A percentile compares a stretch with the other conserved stretches of the same genome.
These are phyloP conservation scores for Oceanites oceanicus DNA, from an alignment of 2,113 vertebrate species.

Conservation along the genomic window DNA sequence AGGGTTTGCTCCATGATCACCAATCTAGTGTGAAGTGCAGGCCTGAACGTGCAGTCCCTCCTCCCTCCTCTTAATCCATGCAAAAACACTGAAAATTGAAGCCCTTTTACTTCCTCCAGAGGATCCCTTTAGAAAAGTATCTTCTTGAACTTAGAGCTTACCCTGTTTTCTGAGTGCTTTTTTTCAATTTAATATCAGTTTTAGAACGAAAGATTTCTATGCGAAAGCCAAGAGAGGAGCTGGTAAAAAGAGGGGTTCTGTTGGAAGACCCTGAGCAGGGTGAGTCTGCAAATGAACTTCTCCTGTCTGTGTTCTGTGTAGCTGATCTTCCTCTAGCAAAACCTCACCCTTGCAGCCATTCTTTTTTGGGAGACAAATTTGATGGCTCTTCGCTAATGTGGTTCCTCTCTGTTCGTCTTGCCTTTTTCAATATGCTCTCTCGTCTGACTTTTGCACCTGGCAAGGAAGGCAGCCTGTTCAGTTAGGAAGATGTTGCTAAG, in stretches of 20 bases:
- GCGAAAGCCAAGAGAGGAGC: slow-evolving; percentile 94
- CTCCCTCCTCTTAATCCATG: background rate
- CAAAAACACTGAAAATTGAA: background rate
- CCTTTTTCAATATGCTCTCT: background rate
- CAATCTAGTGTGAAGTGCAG: background rate
- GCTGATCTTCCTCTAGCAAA: background rate
- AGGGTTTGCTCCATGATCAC: background rate
- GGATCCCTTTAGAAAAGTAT: background rate
- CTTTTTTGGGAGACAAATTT: background rate
- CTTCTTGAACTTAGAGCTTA: background rate
- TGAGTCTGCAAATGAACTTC: slow-evolving; percentile 70
- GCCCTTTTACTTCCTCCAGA: slow-evolving; percentile 1
- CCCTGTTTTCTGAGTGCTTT: slow-evolving; percentile 68
- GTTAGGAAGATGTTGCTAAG: background rate
- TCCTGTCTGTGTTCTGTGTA: slow-evolving; percentile 32
- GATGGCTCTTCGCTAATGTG: background rate
- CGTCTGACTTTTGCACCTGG: background rate
- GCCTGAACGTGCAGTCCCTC: background rate
- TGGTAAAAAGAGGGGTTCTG: slow-evolving; percentile 94
- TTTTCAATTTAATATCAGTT: slow-evolving; percentile 81
- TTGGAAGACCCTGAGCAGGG: slow-evolving; percentile 92
- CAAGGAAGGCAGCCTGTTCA: background rate
- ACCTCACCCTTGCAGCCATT: background rate
- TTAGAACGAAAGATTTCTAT: slow-evolving; percentile 98
- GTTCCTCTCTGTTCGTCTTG: background rate